These are phyloP conservation scores for Bradypodion ventrale DNA, from an alignment of 2,797 vertebrate genomes.

Conservation along the genomic window DNA sequence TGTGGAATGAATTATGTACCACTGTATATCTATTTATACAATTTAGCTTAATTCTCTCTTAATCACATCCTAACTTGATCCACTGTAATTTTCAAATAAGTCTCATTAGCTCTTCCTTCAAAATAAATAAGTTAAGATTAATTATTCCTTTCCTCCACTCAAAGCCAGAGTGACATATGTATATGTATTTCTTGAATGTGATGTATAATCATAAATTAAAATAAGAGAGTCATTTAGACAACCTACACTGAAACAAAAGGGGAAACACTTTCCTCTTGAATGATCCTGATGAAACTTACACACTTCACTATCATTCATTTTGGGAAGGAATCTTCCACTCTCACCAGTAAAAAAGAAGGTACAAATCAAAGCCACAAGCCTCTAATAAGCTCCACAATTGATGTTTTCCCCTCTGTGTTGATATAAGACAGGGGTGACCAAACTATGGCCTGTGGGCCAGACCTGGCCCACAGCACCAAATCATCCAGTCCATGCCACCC, in stretches of 20 bases:
- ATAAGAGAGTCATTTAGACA: background rate
- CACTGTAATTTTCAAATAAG: background rate
- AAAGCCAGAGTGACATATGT: background rate
- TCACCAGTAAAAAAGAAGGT: background rate
- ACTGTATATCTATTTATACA: constrained; percentile 1
- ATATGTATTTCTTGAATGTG: background rate
- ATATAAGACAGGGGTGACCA: too few relatives aligned
- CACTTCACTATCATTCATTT: background rate
- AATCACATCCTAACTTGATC: background rate
- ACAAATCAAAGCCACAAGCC: too few relatives aligned
- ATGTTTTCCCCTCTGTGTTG: too few relatives aligned
- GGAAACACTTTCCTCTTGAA: background rate
- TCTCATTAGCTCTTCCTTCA: background rate
- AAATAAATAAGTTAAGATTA: background rate
- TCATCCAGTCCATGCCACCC: too few relatives aligned
- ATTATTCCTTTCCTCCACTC: background rate
- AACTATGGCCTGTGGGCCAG: too few relatives aligned
- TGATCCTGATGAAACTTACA: background rate
- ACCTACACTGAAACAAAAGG: background rate
- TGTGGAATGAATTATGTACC: too few relatives aligned
- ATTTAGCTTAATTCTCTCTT: background rate
- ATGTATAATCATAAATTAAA: too few relatives aligned
- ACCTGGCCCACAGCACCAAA: too few relatives aligned
- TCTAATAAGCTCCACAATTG: too few relatives aligned
- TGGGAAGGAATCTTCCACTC: background rate